Base-by-base conservation (phyloP, 2,113 vertebrate species). In the Seriola quinqueradiata region DNA sequence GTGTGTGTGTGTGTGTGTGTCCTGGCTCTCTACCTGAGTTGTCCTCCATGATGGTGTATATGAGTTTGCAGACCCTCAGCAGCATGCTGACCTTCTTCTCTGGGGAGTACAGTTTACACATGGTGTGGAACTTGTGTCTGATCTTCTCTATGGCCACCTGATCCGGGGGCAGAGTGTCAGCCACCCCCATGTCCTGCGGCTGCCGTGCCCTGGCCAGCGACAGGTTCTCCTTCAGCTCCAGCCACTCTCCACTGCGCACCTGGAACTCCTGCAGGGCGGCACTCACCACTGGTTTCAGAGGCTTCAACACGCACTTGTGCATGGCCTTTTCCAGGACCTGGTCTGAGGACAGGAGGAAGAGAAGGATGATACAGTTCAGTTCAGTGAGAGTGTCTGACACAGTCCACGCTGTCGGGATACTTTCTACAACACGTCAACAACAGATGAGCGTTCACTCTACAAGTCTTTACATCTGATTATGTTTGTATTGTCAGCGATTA, bases 61-160 rank as follows among this genome's bases (percentile, higher is more conserved):
- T 98, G 84, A 98, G 88, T 87, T 99, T 99, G 95, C 98, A 99
- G 66, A 98, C 96, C 38, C 96, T 93, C 74, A 99, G 94, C 77
- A 99, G 95, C 73, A 96, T 87, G 86, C 94, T 94, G 79, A 99
- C 98, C 88, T 99, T 99, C 94, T 97, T 98, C 86, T 98, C 97
- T 0, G 98, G 98, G 0, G 98, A 99, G 87, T 99, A 99, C 94
- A 97, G 95, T 77, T 99, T 99, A 89, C 96, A 96, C 98, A 99
- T 98, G 77, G 94, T 95, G 89, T 94, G 93, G 88, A 99, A 96
- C 84, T 98, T 99, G 84, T 97, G 95, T 76, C 95, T 96, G 87
- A 99, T 98, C 93, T 98, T 99, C 87, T 99, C 97, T 70, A 98
- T 92, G 0, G 97, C 96, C 71, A 97, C 92, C 0, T 95, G 90